Evolutionary conservation across 92 coral and sea anemone species (phyloP), one percentile per base, ranked within the genome.

Genomic region (Galaxea fascicularis): DNA sequence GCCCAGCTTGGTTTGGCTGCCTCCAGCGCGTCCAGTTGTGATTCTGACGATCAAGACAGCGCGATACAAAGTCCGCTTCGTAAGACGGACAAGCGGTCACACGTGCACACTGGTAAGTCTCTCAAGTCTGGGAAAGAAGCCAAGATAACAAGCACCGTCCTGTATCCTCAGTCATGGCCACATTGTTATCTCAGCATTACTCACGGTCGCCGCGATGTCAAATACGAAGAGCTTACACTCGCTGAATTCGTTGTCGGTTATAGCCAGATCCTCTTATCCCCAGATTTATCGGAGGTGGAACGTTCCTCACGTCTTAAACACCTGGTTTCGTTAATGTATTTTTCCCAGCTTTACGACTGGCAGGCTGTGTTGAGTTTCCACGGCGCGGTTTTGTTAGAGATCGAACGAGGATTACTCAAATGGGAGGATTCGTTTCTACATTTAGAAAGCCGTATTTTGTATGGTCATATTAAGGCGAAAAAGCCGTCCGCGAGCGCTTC

Each of bases 91-190:
- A 51, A 74, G 78, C 3, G 0, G 6, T 51, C 64, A 25, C 45
- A n/a, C n/a, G n/a, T n/a, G n/a, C n/a, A 64, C 47, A 21, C 46
- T 77, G 86, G 86, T 80, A 73, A 87, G 90, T 80, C 47, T 26
- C 66, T 84, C n/a, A 80, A 87, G 76, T 87, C 90, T 4, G 82
- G 90, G 39, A 87, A 80, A 18, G 90, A 87, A 1, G 86, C 86
- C 57, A 86, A 73, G 31, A 74, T 73, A 8, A 79, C 73, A 3
- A 85, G 84, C 70, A 69, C 58, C 39, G 88, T 77, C 30, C 17
- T 51, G 64, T 76, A n/a, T 53, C 84, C 84, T 16, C 77, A 85
- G 71, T 67, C 71, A 29, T 87, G 82, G 86, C 90, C 86, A 9
- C 90, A 87, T 29, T 71, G 90, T 54, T 79, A 70, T 54, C 76